Conservation (phyloP, 2,888 invertebrate species). For the Lampropteryx suffumata region DNA sequence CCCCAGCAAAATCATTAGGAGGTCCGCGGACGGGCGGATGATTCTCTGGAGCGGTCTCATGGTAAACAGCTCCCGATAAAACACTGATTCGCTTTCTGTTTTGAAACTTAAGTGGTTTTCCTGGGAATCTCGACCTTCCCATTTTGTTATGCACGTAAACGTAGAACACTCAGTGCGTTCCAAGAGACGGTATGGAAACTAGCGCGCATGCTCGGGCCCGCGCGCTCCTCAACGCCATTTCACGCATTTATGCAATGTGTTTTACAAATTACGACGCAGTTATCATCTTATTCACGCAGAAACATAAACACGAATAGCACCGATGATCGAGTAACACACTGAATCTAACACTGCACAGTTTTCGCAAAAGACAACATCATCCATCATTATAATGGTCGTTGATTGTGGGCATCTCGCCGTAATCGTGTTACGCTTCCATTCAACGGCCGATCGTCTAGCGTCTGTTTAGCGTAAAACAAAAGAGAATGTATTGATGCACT, state of each 20-base stretch:
- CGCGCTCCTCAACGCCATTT: slow-evolving; percentile 82
- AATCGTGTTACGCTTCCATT: slow-evolving; percentile 73
- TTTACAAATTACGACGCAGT: slow-evolving; percentile 80
- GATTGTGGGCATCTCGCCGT: slow-evolving; percentile 71
- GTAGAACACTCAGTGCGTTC: slow-evolving; percentile 82
- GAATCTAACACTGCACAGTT: slow-evolving; percentile 74
- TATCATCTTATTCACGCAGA: slow-evolving; percentile 67
- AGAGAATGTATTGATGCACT: slow-evolving; percentile 74
- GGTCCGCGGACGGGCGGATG: slow-evolving; percentile 73
- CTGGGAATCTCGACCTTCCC: slow-evolving; percentile 93
- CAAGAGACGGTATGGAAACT: slow-evolving; percentile 75
- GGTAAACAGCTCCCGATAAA: slow-evolving; percentile 84
- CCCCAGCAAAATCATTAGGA: slow-evolving; percentile 74
- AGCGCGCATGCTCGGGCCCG: slow-evolving; percentile 82
- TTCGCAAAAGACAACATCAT: slow-evolving; percentile 77
- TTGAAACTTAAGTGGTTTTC: slow-evolving; percentile 93
- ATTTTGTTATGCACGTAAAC: slow-evolving; percentile 84
- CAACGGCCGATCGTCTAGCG: slow-evolving; percentile 59
- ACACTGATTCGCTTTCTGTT: slow-evolving; percentile 93
- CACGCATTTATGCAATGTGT: slow-evolving; percentile 81
- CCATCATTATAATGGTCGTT: slow-evolving; percentile 79
- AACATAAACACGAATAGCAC: slow-evolving; percentile 70
- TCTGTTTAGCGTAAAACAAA: slow-evolving; percentile 75
- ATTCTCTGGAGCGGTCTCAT: slow-evolving; percentile 74
- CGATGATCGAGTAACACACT: slow-evolving; percentile 75